These are phyloP conservation scores for Anastatus disparis DNA, from an alignment of 1,140 invertebrate genomes.

Conservation along the genomic window DNA sequence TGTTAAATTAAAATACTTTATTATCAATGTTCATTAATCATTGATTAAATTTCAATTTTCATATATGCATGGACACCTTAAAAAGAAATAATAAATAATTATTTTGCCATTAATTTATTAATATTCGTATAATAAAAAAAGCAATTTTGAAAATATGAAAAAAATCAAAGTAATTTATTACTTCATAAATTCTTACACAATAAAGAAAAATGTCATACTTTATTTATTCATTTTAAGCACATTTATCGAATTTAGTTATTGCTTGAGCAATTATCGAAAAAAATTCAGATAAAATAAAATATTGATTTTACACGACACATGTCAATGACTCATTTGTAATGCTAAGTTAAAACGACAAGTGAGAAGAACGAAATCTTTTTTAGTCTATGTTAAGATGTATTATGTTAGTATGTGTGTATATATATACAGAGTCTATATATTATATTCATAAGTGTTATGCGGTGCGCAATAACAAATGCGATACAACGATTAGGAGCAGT, in stretches of 20 bases:
- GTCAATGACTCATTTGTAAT: slow-evolving; percentile 27
- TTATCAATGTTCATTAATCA: too few relatives aligned
- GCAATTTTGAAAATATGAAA: too few relatives aligned
- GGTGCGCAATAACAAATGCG: slow-evolving; percentile 9
- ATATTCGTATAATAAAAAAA: too few relatives aligned
- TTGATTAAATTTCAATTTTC: too few relatives aligned
- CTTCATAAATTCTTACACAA: too few relatives aligned
- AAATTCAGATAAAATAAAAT: slow-evolving; percentile 23
- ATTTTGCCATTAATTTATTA: too few relatives aligned
- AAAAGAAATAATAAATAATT: too few relatives aligned
- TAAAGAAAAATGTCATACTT: slow-evolving; percentile 3
- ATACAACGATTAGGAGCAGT: not conserved
- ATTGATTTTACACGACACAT: slow-evolving; percentile 14
- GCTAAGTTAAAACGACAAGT: not conserved
- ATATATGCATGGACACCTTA: too few relatives aligned
- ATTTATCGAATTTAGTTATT: not conserved
- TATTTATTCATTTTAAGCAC: not conserved
- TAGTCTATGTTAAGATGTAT: too few relatives aligned
- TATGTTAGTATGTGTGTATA: not conserved
- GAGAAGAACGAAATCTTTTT: slow-evolving; percentile 4
- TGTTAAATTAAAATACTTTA: too few relatives aligned
- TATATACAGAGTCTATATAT: not conserved
- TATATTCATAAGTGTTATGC: not conserved
- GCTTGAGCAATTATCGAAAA: slow-evolving; percentile 2
- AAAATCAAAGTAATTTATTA: too few relatives aligned